Evolutionary conservation across 2,888 invertebrate species (phyloP).

Genomic region (Dinocampus coccinellae): DNA sequence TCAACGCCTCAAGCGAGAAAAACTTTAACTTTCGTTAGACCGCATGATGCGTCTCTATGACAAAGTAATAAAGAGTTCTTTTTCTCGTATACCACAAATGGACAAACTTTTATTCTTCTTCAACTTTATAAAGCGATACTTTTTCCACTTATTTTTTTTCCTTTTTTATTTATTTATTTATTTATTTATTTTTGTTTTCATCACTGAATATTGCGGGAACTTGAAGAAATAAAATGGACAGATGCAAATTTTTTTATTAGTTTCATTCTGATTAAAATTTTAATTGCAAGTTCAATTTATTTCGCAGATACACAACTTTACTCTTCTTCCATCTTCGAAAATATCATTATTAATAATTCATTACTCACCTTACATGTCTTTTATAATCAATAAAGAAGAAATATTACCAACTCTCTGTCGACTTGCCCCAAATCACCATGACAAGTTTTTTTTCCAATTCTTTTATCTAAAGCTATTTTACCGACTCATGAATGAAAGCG

Average conservation of each 20-base stretch:
- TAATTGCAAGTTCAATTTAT: too few species aligned
- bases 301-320: neutral
- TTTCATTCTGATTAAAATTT: too few species aligned
- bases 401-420: neutral
- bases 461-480: conserved; percentile 31
- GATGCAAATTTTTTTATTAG: neutral
- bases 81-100: conserved; percentile 53
- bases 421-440: conserved; percentile 25
- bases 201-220: neutral
- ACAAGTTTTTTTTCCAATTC: conserved; percentile 21
- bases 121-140: conserved; percentile 23
- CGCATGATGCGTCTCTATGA: conserved; percentile 52
- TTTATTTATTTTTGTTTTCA: too few species aligned
- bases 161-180: too few species aligned
- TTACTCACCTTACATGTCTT: neutral
- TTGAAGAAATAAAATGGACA: neutral
- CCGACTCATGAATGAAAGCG: conserved; percentile 30
- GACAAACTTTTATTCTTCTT: conserved; percentile 54
- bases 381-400: neutral
- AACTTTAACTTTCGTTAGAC: neutral
- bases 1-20: neutral
- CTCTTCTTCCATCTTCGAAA: neutral
- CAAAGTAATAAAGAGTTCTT: conserved; percentile 58
- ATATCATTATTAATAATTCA: neutral
- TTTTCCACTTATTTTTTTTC: neutral